Evolutionary conservation across 2,113 vertebrate genomes (phyloP), one percentile per base, ranked within the genome.

Genomic region (Ictidomys tridecemlineatus): DNA sequence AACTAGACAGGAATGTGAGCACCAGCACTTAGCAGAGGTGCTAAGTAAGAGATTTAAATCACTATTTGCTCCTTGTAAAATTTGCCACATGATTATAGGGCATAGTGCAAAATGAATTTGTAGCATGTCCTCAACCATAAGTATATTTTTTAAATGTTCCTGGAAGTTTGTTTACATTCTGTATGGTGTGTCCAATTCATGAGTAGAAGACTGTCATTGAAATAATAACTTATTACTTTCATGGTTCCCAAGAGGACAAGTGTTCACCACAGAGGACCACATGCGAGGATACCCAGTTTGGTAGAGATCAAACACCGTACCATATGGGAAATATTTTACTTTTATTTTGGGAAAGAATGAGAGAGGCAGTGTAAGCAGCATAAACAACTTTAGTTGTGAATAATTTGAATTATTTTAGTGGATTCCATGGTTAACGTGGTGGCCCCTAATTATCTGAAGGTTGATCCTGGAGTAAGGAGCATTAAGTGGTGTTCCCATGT

Each of bases 181-280:
- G 14, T 34, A 24, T 12, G 3, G 11, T 80, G 92, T 91, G 69
- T 39, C 32, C 26, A 58, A 48, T 9, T 72, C 37, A 48, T 1
- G 45, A 79, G 18, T 30, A 65, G 37, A 45, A 20, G 4, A 37
- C 26, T 58, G 2, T 0, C 32, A 45, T 8, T 65, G 32, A 48
- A 42, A 73, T 65, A 2, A n/a, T 10, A 45, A 5, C 42, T 20
- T 58, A 22, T 58, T 8, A 9, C 45, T 8, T 20, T 53, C 18
- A 65, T 2, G 22, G 22, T 30, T 58, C 34, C 17, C 1, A 69
- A 58, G 8, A 13, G 11, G 32, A 17, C 24, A 10, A 18, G 18
- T 22, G 4, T 2, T 0, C 48, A 34, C 20, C 18, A 20, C 0
- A 0, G 14, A 28, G 14, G 9, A 1, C 7, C 8, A 85, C 16